A percentile compares a stretch with the other conserved stretches of the same genome.
Evolutionary conservation across 2,797 vertebrate species (phyloP).

Genomic region (Brachymystax lenok): DNA sequence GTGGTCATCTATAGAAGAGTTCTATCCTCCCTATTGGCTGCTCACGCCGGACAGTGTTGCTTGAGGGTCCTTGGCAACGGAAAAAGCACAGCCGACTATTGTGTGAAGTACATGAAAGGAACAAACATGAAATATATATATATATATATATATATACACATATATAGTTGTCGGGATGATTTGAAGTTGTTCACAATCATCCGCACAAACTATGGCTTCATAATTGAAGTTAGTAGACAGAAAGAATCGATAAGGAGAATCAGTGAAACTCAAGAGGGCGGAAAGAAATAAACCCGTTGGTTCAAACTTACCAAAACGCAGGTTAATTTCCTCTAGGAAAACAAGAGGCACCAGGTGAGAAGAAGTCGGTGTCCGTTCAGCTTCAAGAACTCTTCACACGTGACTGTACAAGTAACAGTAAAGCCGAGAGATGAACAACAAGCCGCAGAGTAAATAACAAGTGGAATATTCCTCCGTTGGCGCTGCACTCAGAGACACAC

Average conservation of each 20-base stretch:
- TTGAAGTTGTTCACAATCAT: neutral
- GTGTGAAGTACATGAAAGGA: slow-evolving; percentile 11
- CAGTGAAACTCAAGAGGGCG: slow-evolving; percentile 44
- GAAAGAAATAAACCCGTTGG: slow-evolving; percentile 51
- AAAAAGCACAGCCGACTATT: slow-evolving; percentile 11
- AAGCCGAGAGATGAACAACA: slow-evolving; percentile 71
- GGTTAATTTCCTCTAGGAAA: slow-evolving; percentile 58
- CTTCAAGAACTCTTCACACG: slow-evolving; percentile 64
- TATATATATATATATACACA: too few species aligned
- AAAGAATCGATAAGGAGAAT: slow-evolving; percentile 35
- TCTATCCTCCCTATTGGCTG: slow-evolving; percentile 6
- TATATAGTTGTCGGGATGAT: neutral
- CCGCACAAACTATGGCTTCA: neutral
- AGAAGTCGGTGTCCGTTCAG: slow-evolving; percentile 41
- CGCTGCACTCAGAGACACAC: slow-evolving; percentile 69
- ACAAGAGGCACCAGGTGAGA: slow-evolving; percentile 66
- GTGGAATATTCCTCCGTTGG: slow-evolving; percentile 78
- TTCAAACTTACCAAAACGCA: slow-evolving; percentile 57
- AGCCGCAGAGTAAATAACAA: slow-evolving; percentile 75
- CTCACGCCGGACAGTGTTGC: slow-evolving; percentile 16
- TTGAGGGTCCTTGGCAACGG: slow-evolving; percentile 17
- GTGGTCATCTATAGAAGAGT: slow-evolving; percentile 9
- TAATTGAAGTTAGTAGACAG: neutral
- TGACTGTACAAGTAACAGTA: slow-evolving; percentile 75
- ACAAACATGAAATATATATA: neutral